Evolutionary conservation across 2,888 invertebrate genomes (phyloP), one percentile per base, ranked within the genome.

Genomic region (Galeruca laticollis): DNA sequence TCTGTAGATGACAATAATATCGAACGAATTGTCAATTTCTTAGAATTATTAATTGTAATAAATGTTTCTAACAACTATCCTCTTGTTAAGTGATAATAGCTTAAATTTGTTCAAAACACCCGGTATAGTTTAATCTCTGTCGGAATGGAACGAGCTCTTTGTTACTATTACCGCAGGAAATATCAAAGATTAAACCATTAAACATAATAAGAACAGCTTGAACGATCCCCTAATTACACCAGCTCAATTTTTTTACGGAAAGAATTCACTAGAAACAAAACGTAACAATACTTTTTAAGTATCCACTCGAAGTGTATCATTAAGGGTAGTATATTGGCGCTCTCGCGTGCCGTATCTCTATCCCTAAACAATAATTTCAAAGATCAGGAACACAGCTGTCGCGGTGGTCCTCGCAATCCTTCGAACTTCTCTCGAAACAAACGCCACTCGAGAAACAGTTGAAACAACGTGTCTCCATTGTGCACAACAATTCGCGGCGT

Each of bases 401-500:
- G 60, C 15, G 60, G 60, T 60, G 60, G 60, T 60, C 60, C 47
- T 47, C 47, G 60, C 49, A 60, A 43, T 60, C 47, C 47, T 60
- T 49, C 60, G 47, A 60, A 60, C 60, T 49, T 47, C 31, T 43
- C 49, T 49, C 47, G 60, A 60, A 60, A 43, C 43, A 60, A 60
- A 49, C 60, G 60, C 60, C 60, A 60, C 60, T 60, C 43, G 47
- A 60, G 43, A 31, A 43, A 57, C 47, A 60, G 49, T 60, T 33
- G 47, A 60, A 43, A 60, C 60, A 60, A 60, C 47, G 60, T 47
- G 43, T 73, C 71, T 66, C 71, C 64, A 66, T 73, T 71, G 69
- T 73, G 60, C 63, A 26, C 20, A 21, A 63, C 59, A 59, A 68
- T 54, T 63, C 64, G 70, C 65, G 71, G 69, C 70, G 69, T 73